These are phyloP conservation scores for Caenorhabditis sp. DNA, from an alignment of 2,888 invertebrate species.

Conservation along the genomic window DNA sequence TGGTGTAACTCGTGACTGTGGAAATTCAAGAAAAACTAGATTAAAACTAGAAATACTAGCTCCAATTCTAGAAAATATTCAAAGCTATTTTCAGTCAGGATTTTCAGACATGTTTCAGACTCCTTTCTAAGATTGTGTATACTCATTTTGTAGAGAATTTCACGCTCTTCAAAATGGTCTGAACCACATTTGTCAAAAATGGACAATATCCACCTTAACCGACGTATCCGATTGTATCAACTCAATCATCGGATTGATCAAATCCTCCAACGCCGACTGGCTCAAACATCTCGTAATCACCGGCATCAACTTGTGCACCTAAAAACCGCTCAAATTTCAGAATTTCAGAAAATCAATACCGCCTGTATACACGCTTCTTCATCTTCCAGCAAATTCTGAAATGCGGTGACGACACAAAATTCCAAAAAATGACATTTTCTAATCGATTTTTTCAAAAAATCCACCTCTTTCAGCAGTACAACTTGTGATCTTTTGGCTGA, in stretches of 20 bases:
- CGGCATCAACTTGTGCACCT: slow-evolving; percentile 50
- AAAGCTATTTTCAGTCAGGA: too few species aligned
- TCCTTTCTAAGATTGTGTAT: too few species aligned
- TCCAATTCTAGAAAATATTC: too few species aligned
- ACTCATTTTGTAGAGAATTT: too few species aligned
- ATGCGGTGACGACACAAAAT: slow-evolving; percentile 38
- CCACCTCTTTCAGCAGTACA: slow-evolving; percentile 39
- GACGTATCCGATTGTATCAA: slow-evolving; percentile 53
- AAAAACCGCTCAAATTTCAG: background rate
- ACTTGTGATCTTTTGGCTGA: slow-evolving; percentile 39
- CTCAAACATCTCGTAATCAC: slow-evolving; percentile 44
- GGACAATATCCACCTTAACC: slow-evolving; percentile 51
- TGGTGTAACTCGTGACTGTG: too few species aligned
- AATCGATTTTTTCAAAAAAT: slow-evolving; percentile 37
- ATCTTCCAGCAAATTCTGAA: slow-evolving; percentile 43
- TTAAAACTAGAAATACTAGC: too few species aligned
- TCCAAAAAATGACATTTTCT: slow-evolving; percentile 32
- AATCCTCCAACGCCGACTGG: slow-evolving; percentile 33
- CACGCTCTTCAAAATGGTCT: background rate
- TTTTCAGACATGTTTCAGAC: too few species aligned
- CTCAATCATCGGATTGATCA: slow-evolving; percentile 47
- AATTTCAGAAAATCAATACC: slow-evolving; percentile 8
- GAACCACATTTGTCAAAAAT: too few species aligned
- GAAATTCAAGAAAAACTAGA: too few species aligned
- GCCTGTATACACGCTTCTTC: slow-evolving; percentile 44